Evolutionary conservation across 2,888 invertebrate genomes (phyloP).

Genomic region (Ochropleura plecta): DNA sequence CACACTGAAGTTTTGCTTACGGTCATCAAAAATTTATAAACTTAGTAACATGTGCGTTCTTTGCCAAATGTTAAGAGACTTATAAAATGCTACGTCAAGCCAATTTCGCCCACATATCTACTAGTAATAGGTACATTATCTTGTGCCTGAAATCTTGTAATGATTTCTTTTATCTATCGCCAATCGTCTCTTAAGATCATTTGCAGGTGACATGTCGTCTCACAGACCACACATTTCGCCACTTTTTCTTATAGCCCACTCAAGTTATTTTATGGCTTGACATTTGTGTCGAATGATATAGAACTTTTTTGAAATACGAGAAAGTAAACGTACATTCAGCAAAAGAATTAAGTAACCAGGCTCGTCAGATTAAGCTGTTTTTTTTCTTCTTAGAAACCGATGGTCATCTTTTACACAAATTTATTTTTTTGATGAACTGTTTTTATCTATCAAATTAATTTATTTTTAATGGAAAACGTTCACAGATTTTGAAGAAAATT

Average conservation of each 20-base stretch:
- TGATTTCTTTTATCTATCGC: not conserved
- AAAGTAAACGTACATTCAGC: not conserved
- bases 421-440: no score
- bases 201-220: not conserved
- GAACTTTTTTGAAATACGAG: not conserved
- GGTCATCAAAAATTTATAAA: conserved; percentile 45
- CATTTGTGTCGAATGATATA: not conserved
- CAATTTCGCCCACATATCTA: not conserved
- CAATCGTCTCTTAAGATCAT: conserved; percentile 3
- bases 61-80: not conserved
- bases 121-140: not conserved
- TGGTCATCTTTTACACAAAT: no score
- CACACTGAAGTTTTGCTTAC: conserved; percentile 16
- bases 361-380: no score
- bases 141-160: not conserved
- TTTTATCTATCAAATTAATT: no score
- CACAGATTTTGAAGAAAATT: no score
- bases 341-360: no score
- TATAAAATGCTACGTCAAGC: not conserved
- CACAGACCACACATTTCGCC: not conserved
- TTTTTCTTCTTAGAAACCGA: no score
- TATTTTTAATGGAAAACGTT: no score
- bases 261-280: not conserved
- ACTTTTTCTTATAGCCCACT: not conserved
- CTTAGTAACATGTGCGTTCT: conserved; percentile 10